Percentiles rank a stretch among this genome's conserved stretches.
phyloP scores from a whole-genome alignment of 2,888 invertebrate species.

The Ptychoptera albimana region DNA sequence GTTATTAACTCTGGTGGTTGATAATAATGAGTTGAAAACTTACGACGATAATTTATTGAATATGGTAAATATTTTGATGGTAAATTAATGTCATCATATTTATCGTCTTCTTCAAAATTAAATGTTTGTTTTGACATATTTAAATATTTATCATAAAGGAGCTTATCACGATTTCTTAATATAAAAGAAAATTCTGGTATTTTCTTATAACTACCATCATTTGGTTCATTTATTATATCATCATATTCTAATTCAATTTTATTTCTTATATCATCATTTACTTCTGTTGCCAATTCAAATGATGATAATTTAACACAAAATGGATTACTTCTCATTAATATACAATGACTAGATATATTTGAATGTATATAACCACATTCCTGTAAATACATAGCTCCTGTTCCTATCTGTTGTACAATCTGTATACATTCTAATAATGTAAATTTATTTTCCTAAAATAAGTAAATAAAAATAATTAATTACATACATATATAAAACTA shows the following conservation, averaged over 20 bases:
- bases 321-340: slow-evolving; percentile 23
- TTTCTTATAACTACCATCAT: background rate
- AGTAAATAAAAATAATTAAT: background rate
- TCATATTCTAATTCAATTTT: slow-evolving; percentile 1
- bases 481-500: slow-evolving; percentile 3
- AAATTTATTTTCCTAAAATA: slow-evolving; percentile 24
- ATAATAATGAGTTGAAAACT: slow-evolving; percentile 11
- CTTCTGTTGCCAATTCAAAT: slow-evolving; percentile 21
- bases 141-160: background rate
- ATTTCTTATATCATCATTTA: slow-evolving; percentile 4
- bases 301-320: slow-evolving; percentile 32
- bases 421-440: slow-evolving; percentile 21
- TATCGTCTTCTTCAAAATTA: slow-evolving; percentile 4
- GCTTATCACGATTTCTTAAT: background rate
- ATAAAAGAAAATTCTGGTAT: background rate
- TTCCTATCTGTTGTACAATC: slow-evolving; percentile 30
- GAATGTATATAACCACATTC: slow-evolving; percentile 36
- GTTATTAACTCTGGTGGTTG: slow-evolving; percentile 12
- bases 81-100: background rate
- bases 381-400: slow-evolving; percentile 32
- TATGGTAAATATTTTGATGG: slow-evolving; percentile 10
- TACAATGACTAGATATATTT: slow-evolving; percentile 28
- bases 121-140: slow-evolving; percentile 2
- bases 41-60: slow-evolving; percentile 10
- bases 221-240: background rate